Evolutionary conservation across 2,797 vertebrate species (phyloP).

Genomic region (Hoplostethus mediterraneus): DNA sequence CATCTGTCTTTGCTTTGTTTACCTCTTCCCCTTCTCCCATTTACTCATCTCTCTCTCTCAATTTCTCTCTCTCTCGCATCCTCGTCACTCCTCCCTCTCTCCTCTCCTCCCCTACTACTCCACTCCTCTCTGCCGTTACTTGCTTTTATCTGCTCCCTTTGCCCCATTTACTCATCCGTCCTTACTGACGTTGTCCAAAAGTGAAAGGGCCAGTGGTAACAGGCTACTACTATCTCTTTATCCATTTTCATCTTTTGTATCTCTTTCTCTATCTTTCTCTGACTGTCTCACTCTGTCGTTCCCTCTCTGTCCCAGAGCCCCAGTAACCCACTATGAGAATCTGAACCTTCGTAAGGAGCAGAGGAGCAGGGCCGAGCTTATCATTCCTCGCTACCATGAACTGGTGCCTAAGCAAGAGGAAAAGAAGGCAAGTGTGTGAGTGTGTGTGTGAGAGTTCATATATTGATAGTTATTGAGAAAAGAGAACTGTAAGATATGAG

Average conservation of each 20-base stretch:
- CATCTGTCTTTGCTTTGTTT: slow-evolving; percentile 25
- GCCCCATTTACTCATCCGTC: neutral
- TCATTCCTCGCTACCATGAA: slow-evolving; percentile 84
- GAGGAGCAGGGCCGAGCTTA: slow-evolving; percentile 72
- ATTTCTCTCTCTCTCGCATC: neutral
- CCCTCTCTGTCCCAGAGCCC: slow-evolving; percentile 73
- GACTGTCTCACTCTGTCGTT: slow-evolving; percentile 11
- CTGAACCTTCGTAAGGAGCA: slow-evolving; percentile 85
- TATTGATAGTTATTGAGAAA: slow-evolving; percentile 3
- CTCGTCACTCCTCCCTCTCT: neutral
- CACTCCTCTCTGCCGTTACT: neutral
- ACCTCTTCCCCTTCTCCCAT: slow-evolving; percentile 20
- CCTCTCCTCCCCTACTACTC: neutral
- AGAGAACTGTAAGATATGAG: neutral
- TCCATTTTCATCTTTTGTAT: neutral
- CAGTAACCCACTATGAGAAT: slow-evolving; percentile 81
- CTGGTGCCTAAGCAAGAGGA: slow-evolving; percentile 75
- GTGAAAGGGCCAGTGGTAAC: neutral
- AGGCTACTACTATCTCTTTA: too few relatives aligned
- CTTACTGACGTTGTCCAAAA: neutral
- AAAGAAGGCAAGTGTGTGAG: slow-evolving; percentile 75
- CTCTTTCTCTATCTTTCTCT: slow-evolving; percentile 3
- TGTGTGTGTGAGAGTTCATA: slow-evolving; percentile 25
- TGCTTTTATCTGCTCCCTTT: neutral
- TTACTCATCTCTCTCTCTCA: slow-evolving; percentile 21